Base-by-base conservation (phyloP, 2,888 invertebrate genomes). In the Formica aserva region DNA sequence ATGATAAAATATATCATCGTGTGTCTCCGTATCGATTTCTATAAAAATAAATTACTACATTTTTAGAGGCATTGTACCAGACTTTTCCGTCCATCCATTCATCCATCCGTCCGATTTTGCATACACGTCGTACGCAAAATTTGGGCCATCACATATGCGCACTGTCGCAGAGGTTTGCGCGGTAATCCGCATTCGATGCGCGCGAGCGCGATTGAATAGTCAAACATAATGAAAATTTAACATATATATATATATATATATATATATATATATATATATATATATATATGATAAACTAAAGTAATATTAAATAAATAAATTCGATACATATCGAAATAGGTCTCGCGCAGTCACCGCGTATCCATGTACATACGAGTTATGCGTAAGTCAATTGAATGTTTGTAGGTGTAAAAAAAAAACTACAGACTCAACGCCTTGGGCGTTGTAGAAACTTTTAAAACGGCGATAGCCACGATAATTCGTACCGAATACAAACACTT, bases 31-130 rank as follows among this genome's bases (percentile, higher is more conserved):
- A 60, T 80, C 78, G 78, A 80, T 72, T 60, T 80, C 72, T 80
- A 80, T 80, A 80, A 80, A 80, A 80, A 80, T 80, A 80, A 78
- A 78, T 78, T 80, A 78, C 57, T 57, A 72, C 74, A 72, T 72
- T 80, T 80, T 80, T 72, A 80, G 78, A 60, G 35, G 60, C 60
- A 80, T 80, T 71, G 60, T 60, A 77, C 55, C 69, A 80, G 78
- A 80, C 74, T 80, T 57, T 41, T 80, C 57, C 78, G 22, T 60
- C 62, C 26, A 1, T 66, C 76, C 66, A 11, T 41, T 18, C 41
- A 15, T 41, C 32, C 41, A 15, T 41, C 2, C 22, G 22, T 71
- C 22, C 71, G 38, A 69, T 67, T 77, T 38, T 22, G 22, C 77
- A 5, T 71, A 45, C 41, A 26, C 60, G 35, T 80, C 60, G 45